These are phyloP conservation scores for Podilymbus podiceps DNA, from an alignment of 2,113 vertebrate species.

Conservation along the genomic window DNA sequence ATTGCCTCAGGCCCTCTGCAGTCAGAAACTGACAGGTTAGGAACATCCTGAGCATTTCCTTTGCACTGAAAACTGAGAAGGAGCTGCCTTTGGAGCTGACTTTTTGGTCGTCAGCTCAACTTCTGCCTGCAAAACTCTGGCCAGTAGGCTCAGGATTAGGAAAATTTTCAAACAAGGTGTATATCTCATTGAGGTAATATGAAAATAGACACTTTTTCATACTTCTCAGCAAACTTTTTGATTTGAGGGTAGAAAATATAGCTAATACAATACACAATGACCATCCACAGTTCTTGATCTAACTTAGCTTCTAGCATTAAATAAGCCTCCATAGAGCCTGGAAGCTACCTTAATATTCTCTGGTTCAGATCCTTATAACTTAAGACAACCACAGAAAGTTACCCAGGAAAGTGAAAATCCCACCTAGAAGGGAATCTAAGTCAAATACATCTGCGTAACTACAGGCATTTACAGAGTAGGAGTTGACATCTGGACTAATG, in stretches of 20 bases:
- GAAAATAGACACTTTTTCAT: background rate
- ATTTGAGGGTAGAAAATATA: background rate
- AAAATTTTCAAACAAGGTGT: background rate
- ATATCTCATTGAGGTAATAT: background rate
- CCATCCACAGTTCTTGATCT: background rate
- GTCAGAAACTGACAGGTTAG: background rate
- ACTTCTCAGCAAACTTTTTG: background rate
- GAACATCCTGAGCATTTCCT: background rate
- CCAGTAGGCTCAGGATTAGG: background rate
- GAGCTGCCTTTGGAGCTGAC: background rate
- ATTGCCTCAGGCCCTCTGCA: background rate
- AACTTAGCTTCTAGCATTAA: background rate
- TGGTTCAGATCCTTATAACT: background rate
- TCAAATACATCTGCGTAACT: background rate
- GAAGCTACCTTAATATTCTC: background rate
- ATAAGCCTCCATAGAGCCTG: background rate
- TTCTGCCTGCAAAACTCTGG: background rate
- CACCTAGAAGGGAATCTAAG: background rate
- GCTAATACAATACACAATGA: background rate
- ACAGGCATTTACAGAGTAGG: background rate
- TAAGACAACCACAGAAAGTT: background rate
- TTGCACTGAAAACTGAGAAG: background rate
- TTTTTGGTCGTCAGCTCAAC: background rate
- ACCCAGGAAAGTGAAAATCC: background rate
- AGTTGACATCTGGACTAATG: background rate